A percentile compares a stretch with the other conserved stretches of the same genome.
These are phyloP conservation scores for Dromiciops gliroides DNA, from an alignment of 2,113 vertebrate species.

Conservation along the genomic window DNA sequence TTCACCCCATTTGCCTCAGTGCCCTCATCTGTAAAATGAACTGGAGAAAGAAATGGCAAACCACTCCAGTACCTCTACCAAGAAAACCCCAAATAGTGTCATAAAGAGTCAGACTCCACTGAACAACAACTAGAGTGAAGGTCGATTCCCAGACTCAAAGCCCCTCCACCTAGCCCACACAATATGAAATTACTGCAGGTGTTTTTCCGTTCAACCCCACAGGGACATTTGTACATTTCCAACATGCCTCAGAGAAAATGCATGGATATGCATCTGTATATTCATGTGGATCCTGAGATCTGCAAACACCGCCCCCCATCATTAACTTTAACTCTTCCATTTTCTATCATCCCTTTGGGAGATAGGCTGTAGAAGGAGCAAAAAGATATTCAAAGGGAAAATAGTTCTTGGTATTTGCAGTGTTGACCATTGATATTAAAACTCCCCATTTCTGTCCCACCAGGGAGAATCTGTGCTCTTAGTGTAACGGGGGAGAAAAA, in stretches of 20 bases:
- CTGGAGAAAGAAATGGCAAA: neutral
- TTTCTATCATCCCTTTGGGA: neutral
- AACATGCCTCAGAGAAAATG: neutral
- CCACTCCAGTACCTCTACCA: neutral
- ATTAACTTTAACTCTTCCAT: neutral
- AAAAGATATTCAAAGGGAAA: neutral
- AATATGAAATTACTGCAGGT: neutral
- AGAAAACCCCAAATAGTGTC: neutral
- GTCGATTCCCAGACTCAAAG: neutral
- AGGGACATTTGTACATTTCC: neutral
- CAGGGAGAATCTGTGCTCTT: neutral
- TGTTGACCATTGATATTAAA: slow-evolving; percentile 57
- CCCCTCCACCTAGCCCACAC: neutral
- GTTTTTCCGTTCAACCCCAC: neutral
- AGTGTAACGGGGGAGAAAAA: slow-evolving; percentile 40
- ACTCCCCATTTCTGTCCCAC: slow-evolving; percentile 62
- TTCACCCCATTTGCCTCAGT: neutral
- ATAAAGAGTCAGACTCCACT: neutral
- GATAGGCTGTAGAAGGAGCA: neutral
- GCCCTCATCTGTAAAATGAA: neutral
- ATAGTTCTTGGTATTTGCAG: slow-evolving; percentile 31
- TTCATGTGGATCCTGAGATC: neutral
- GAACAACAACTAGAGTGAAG: neutral
- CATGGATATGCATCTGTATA: neutral
- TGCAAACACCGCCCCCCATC: neutral